Evolutionary conservation across 1,140 invertebrate species (phyloP).

Genomic region (Vollenhovia emeryi): DNA sequence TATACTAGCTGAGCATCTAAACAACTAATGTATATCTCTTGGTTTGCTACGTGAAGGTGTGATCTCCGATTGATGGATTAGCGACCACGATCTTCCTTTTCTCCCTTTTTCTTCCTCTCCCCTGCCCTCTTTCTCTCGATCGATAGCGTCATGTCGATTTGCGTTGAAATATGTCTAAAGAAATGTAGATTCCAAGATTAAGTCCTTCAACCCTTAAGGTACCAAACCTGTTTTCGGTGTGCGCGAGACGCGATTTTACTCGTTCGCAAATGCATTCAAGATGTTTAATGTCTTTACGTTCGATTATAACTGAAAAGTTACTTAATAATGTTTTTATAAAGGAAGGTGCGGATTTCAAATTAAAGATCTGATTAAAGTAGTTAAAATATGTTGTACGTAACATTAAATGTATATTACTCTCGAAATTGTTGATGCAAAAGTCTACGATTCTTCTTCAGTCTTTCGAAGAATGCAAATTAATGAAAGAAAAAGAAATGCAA

Average conservation of each 20-base stretch:
- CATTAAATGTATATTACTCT: neutral
- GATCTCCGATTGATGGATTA: constrained; percentile 75
- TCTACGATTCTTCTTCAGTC: neutral
- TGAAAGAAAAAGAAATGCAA: neutral
- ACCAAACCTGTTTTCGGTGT: constrained; percentile 1
- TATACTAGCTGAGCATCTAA: constrained; percentile 57
- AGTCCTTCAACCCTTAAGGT: neutral
- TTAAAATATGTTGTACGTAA: neutral
- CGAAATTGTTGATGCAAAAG: neutral
- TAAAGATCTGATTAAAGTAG: neutral
- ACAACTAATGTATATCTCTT: neutral
- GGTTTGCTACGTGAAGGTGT: neutral
- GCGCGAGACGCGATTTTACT: neutral
- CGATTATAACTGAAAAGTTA: too few species aligned
- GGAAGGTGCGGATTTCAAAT: neutral
- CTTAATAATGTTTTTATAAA: too few species aligned
- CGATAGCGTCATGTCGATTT: neutral
- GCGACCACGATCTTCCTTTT: constrained; percentile 36
- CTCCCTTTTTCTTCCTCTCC: neutral
- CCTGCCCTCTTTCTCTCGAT: neutral
- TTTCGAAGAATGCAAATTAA: neutral
- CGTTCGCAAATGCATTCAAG: neutral
- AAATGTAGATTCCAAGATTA: constrained; percentile 21
- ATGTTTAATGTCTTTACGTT: too few species aligned
- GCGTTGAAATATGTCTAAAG: neutral